Evolutionary conservation across 2,113 vertebrate species (phyloP), one percentile per base, ranked within the genome.

Genomic region (Sterrhoptilus dennistouni): DNA sequence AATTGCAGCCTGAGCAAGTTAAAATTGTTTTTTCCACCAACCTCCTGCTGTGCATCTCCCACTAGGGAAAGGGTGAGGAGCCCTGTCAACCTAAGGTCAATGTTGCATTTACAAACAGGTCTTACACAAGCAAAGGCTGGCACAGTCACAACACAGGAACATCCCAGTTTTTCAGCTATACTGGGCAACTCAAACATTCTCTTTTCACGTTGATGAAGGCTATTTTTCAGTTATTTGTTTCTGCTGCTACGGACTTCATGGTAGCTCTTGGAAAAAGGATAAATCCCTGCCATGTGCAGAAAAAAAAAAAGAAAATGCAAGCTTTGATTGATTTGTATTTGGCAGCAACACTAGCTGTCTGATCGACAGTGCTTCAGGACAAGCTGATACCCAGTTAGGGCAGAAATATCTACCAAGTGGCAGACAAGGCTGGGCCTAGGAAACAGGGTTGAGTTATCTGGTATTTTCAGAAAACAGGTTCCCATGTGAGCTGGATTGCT

Each of bases 391-490:
- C 11, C 38, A 61, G 18, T 40, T 79, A 20, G 5, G 3, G 66
- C 68, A 89, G 49, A 78, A 59, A 22, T 40, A 53, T 18, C 71
- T 40, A 94, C 9, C 44, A 82, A 76, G 33, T 23, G 42, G 60
- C 52, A 86, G 87, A 85, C 17, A 25, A 64, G 56, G 29, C 77
- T 76, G 42, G 9, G 36, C 68, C 61, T 79, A 94, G 63, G 74
- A 91, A 81, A 44, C 29, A 69, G 23, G 19, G 36, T 18, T 1
- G 11, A 63, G 11, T 66, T 83, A 70, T 22, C 61, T 12, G 28
- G 20, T 75, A 70, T 66, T 84, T 96, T 89, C 83, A 79, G 72
- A 88, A 93, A 87, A 90, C 28, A 95, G 50, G 69, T 52, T 87
- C 35, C 53, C 12, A 36, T n/a, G 40, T 52, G 35, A 91, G 61